These are phyloP conservation scores for Ctenosaura bakeri DNA, from an alignment of 2,797 vertebrate species.

Conservation along the genomic window DNA sequence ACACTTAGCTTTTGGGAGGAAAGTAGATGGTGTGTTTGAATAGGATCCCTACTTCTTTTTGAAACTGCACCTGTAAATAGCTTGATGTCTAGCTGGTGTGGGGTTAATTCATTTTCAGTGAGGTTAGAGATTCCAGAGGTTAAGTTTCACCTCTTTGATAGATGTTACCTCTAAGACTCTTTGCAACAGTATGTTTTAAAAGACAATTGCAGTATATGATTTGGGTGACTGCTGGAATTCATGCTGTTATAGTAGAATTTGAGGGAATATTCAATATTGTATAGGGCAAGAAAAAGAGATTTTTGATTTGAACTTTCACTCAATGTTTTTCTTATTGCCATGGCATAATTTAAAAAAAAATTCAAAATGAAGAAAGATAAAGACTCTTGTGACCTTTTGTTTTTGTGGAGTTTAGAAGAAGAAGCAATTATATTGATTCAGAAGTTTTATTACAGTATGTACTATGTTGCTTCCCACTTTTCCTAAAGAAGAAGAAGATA, in stretches of 20 bases:
- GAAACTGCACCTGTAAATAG: background rate
- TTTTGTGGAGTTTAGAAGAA: slow-evolving; percentile 72
- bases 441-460: slow-evolving; percentile 60
- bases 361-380: slow-evolving; percentile 40
- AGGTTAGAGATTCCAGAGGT: slow-evolving; percentile 18
- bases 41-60: slow-evolving; percentile 36
- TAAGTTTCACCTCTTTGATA: slow-evolving; percentile 19
- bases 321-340: slow-evolving; percentile 73
- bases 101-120: slow-evolving; percentile 43
- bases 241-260: slow-evolving; percentile 55
- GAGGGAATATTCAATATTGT: slow-evolving; percentile 72
- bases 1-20: background rate
- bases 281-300: slow-evolving; percentile 68
- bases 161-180: background rate
- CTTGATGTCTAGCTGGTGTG: slow-evolving; percentile 20
- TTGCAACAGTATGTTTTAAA: background rate
- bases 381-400: slow-evolving; percentile 78
- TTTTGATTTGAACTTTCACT: slow-evolving; percentile 79
- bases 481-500: background rate
- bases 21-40: background rate
- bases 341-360: slow-evolving; percentile 77
- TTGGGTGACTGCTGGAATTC: slow-evolving; percentile 49
- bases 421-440: slow-evolving; percentile 63
- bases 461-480: background rate
- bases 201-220: background rate